Evolutionary conservation across 2,797 vertebrate species (phyloP).

Genomic region (Chloroceryle inda): DNA sequence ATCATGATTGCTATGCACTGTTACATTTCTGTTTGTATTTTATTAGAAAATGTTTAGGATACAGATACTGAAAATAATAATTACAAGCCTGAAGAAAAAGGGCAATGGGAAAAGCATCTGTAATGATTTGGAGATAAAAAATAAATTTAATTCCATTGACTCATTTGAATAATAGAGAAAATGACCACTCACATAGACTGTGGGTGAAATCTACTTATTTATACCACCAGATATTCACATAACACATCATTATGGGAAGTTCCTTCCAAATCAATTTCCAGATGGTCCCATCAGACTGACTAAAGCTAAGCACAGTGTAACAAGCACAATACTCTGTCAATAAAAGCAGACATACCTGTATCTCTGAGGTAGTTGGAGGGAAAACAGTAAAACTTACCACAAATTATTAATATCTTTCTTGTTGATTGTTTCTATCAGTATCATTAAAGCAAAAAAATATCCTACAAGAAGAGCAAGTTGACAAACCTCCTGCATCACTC

Average conservation of each 20-base stretch:
- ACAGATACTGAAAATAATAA: background rate
- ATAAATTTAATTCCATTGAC: background rate
- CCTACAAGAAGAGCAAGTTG: background rate
- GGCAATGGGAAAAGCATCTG: background rate
- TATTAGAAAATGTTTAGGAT: background rate
- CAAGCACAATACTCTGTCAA: background rate
- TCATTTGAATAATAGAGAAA: background rate
- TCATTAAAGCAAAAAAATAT: background rate
- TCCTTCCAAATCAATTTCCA: background rate
- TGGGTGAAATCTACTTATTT: background rate
- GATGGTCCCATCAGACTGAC: background rate
- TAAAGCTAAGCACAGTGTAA: background rate
- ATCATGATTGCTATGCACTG: background rate
- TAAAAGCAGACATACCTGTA: background rate
- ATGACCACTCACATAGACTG: background rate
- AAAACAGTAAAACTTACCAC: background rate
- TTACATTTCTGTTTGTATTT: background rate
- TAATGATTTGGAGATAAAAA: background rate
- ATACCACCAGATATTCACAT: background rate
- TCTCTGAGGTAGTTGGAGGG: background rate
- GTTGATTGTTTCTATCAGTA: background rate
- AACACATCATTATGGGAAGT: background rate
- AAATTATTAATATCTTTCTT: background rate
- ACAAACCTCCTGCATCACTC: background rate
- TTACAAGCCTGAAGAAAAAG: background rate